phyloP scores from a whole-genome alignment of 2,113 vertebrate genomes.

The Solea solea region DNA sequence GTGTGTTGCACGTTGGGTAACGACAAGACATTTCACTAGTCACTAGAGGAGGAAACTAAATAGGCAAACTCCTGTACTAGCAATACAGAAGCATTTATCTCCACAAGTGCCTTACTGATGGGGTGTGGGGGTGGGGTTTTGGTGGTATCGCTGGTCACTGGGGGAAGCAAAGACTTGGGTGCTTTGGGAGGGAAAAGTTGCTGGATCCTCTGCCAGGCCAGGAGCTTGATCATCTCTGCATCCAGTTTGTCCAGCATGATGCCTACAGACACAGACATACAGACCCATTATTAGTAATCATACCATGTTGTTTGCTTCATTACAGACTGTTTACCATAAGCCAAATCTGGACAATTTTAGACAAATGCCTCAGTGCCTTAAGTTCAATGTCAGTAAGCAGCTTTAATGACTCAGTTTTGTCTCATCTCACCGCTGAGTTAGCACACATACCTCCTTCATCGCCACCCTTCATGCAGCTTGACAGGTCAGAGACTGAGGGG shows the following conservation, averaged over 20 bases:
- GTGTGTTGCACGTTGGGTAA: too few species aligned
- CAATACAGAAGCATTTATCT: too few species aligned
- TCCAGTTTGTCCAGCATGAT: constrained; percentile 94
- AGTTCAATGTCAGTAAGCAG: too few species aligned
- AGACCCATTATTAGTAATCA: not conserved
- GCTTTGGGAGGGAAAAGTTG: constrained; percentile 91
- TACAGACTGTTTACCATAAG: not conserved
- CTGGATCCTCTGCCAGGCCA: constrained; percentile 97
- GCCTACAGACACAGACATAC: constrained; percentile 70
- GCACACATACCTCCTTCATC: constrained; percentile 84
- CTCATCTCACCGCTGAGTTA: not conserved
- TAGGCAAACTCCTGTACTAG: too few species aligned
- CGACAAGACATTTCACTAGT: too few species aligned
- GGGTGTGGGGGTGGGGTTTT: constrained; percentile 67
- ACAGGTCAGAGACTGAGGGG: constrained; percentile 85
- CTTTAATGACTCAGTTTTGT: not conserved
- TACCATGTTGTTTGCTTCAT: not conserved
- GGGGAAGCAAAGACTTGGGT: constrained; percentile 79
- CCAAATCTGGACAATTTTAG: too few species aligned
- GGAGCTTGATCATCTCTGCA: constrained; percentile 91
- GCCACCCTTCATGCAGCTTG: constrained; percentile 86
- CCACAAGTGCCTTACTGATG: constrained; percentile 80
- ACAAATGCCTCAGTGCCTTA: too few species aligned
- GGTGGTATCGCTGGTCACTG: constrained; percentile 63
- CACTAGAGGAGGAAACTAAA: too few species aligned